A percentile compares a stretch with the other conserved stretches of the same genome.
Evolutionary conservation across 2,113 vertebrate genomes (phyloP).

Genomic region (Coregonus clupeaformis): DNA sequence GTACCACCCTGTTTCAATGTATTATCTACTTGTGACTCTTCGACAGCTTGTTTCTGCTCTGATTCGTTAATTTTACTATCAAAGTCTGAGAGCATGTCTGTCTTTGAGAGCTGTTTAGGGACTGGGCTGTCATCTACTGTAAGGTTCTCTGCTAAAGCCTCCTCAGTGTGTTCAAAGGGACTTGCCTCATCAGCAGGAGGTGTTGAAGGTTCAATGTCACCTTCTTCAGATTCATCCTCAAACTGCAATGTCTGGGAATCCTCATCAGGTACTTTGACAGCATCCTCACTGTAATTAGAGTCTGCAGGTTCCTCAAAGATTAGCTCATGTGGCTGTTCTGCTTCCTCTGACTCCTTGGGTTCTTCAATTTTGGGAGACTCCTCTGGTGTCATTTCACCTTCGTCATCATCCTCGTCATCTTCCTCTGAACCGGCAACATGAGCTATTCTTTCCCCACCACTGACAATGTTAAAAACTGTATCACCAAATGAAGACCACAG

Average conservation of each 20-base stretch:
- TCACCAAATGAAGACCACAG: slow-evolving; percentile 63
- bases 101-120: not conserved
- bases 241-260: slow-evolving; percentile 14
- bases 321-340: slow-evolving; percentile 8
- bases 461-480: slow-evolving; percentile 67
- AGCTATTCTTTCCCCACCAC: slow-evolving; percentile 48
- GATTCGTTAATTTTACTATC: slow-evolving; percentile 9
- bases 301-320: slow-evolving; percentile 18
- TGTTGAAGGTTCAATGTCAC: not conserved
- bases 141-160: slow-evolving; percentile 27
- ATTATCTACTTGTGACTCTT: too few species aligned
- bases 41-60: slow-evolving; percentile 17
- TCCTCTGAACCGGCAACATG: slow-evolving; percentile 42
- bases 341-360: not conserved
- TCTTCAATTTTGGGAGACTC: slow-evolving; percentile 25
- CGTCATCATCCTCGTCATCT: slow-evolving; percentile 54
- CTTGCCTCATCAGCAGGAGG: slow-evolving; percentile 15
- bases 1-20: too few species aligned
- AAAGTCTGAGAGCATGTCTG: not conserved
- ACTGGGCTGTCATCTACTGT: slow-evolving; percentile 26
- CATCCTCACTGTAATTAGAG: slow-evolving; percentile 7
- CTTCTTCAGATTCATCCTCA: slow-evolving; percentile 14
- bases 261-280: not conserved
- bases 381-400: slow-evolving; percentile 29
- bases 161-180: slow-evolving; percentile 21